Conservation (phyloP, 2,888 invertebrate genomes). For the Amblyteles armatorius region DNA sequence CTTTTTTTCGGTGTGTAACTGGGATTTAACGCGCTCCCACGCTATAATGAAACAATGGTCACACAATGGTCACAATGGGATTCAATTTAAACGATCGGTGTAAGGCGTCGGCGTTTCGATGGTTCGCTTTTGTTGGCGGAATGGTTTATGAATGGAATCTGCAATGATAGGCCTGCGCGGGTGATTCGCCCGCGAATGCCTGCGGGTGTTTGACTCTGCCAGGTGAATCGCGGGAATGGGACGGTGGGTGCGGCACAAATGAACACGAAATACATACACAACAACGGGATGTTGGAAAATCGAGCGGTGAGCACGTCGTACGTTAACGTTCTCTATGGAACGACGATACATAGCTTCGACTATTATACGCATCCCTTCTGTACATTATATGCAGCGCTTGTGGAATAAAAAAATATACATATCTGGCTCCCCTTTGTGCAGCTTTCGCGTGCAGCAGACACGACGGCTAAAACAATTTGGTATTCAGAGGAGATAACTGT, state of each 20-base stretch:
- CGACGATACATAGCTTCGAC: not conserved
- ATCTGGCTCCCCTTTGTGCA: slow-evolving; percentile 1
- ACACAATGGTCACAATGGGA: too few species aligned
- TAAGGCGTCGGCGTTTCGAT: too few species aligned
- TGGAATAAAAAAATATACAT: slow-evolving; percentile 21
- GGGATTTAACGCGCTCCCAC: not conserved
- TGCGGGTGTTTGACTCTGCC: not conserved
- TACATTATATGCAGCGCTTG: slow-evolving; percentile 33
- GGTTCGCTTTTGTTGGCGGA: too few species aligned
- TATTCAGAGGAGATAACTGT: slow-evolving; percentile 53
- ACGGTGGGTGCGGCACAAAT: not conserved
- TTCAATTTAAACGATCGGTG: too few species aligned
- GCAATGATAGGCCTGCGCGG: not conserved
- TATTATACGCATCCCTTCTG: slow-evolving; percentile 32
- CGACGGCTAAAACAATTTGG: slow-evolving; percentile 43
- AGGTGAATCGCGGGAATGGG: not conserved
- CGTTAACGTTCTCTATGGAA: not conserved
- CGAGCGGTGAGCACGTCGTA: not conserved
- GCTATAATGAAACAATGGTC: too few species aligned
- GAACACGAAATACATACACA: not conserved
- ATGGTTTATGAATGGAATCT: not conserved
- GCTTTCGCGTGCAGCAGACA: slow-evolving; percentile 21
- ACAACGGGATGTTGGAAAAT: not conserved
- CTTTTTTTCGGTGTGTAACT: too few species aligned
- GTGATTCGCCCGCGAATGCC: not conserved